Evolutionary conservation across 2,113 vertebrate species (phyloP), one percentile per base, ranked within the genome.

Genomic region (Anhinga rufa): DNA sequence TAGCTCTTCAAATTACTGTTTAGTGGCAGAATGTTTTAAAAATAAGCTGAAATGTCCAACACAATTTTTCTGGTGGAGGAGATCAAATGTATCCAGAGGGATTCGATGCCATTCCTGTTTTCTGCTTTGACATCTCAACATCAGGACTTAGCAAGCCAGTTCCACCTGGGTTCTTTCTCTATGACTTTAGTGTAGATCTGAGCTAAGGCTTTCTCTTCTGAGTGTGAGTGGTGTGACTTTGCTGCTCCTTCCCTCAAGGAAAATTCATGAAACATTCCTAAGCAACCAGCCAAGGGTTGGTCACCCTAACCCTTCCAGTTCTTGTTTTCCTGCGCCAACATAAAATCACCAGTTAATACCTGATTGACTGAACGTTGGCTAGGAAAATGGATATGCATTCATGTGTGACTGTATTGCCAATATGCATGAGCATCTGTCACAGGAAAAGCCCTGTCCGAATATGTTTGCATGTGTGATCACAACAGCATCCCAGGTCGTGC

Each of bases 11-110:
- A 70, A 81, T 92, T 76, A 87, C 55, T 74, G 20, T 62, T 93
- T 92, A 65, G 68, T 54, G 71, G 58, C 64, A 93, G 92, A 83
- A 90, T 12, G 20, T 88, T 95, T 95, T 64, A 74, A 95, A 95
- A 96, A 82, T 77, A 96, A 95, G 36, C 16, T 86, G 28, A 72
- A 90, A 87, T 38, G 58, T 85, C 92, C 84, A 80, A 58, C 18
- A 66, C 24, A 72, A 65, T 83, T 88, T 74, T 92, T 82, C 52
- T 90, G 25, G 22, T 61, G 14, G 75, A 85, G 44, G 40, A 92
- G 74, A 55, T 86, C 61, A 89, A 61, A 48, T 61, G 54, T 57
- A 48, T 58, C 75, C 29, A 90, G 54, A 82, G 55, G 10, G 54
- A 80, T 80, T 78, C 6, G 2, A 55, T 66, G 38, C 22, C 42